Percentiles rank a stretch among this genome's conserved stretches.
Conservation (phyloP, 2,888 invertebrate genomes). For the Trisateles emortualis region DNA sequence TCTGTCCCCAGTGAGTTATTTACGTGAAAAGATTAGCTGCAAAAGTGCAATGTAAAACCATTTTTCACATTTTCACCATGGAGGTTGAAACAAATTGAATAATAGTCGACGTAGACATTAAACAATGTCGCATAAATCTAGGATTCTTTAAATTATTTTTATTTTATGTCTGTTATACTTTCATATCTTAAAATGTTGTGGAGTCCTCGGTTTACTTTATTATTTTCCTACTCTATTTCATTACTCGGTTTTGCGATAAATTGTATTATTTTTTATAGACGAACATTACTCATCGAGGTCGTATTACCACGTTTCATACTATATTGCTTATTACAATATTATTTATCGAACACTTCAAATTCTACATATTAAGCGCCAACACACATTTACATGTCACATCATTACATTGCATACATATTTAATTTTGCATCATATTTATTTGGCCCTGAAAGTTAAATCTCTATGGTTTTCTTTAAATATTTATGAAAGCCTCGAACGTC, state of each 20-base stretch:
- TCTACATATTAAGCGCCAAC: conserved; percentile 10
- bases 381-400: too few relatives aligned
- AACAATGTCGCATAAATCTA: conserved; percentile 36
- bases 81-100: conserved; percentile 32
- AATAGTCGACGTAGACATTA: conserved; percentile 24
- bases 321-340: neutral
- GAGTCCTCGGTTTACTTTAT: conserved; percentile 38
- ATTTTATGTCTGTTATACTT: conserved; percentile 28
- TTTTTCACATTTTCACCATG: conserved; percentile 8
- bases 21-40: conserved; percentile 2
- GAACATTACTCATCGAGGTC: conserved; percentile 19
- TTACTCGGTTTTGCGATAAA: conserved; percentile 25
- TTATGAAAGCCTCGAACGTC: conserved; percentile 73
- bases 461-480: conserved; percentile 76
- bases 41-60: conserved; percentile 6
- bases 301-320: neutral
- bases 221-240: conserved; percentile 27
- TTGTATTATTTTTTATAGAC: conserved; percentile 20
- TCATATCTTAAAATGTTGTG: conserved; percentile 22
- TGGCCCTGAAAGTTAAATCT: conserved; percentile 70
- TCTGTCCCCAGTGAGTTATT: neutral
- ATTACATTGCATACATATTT: conserved; percentile 42
- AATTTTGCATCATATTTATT: conserved; percentile 54
- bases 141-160: conserved; percentile 37
- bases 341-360: neutral